Base-by-base conservation (phyloP, 2,113 vertebrate genomes). In the Gymnarchus niloticus region DNA sequence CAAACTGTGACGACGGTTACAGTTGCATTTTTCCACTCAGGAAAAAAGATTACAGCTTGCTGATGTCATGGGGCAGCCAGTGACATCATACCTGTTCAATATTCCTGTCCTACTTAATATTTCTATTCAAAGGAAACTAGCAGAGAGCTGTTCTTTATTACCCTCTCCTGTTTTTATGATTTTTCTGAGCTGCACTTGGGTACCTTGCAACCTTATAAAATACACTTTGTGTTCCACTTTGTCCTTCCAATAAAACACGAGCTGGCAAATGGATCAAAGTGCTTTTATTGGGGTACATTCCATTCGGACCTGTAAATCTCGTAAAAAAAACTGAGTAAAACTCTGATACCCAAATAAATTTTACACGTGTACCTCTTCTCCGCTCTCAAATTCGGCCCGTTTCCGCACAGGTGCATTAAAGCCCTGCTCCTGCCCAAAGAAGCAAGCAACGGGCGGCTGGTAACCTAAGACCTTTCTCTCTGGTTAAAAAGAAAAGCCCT, bases 291-390 rank as follows among this genome's bases (percentile, higher is more conserved):
- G 88, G 86, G 87, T 87, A 80, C 92, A 94, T 94, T 94, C 92
- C 92, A 91, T 87, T 90, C 87, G 52, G 83, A 93, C 91, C 92
- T 89, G 89, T 93, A 93, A 94, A 94, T 93, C 92, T 92, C 91
- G 89, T 83, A 87, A 91, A 91, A 92, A 93, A 90, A 85, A n/a
- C n/a, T 78, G 86, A 86, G 88, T 92, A 91, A 95, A 93, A 94
- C 89, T 85, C 88, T 87, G 78, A 92, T 91, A 91, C 88, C 86
- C 91, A 94, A 91, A 94, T 93, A 92, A 93, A 93, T 93, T 91
- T 92, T 90, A 91, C 90, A 89, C 90, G 87, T 91, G 88, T 89
- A 89, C 87, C 87, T 76, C 87, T 84, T 46, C 85, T 80, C 69
- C 37, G 69, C 59, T 73, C 80, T 76, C 87, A 85, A 52, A 57